Percentiles rank a stretch among this genome's conserved stretches.
Conservation (phyloP, 2,888 invertebrate genomes). For the Allophyes oxyacanthae region DNA sequence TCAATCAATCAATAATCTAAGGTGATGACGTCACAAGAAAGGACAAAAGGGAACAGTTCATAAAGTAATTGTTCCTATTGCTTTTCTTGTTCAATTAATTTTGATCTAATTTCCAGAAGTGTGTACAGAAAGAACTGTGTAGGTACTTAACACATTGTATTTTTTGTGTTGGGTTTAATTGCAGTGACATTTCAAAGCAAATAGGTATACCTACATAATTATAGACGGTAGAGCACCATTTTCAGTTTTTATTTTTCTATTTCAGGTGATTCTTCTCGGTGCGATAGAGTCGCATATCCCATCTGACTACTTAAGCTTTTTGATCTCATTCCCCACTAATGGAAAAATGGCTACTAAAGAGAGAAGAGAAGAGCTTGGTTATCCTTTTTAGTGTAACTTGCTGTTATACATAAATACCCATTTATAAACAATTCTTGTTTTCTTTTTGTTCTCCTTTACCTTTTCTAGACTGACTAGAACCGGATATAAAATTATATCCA, state of each 20-base stretch:
- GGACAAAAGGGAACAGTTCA: too few species aligned
- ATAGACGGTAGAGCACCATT: neutral
- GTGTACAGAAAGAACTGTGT: too few species aligned
- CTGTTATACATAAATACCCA: neutral
- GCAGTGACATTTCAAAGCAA: too few species aligned
- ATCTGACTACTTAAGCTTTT: constrained; percentile 90
- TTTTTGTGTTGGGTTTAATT: too few species aligned
- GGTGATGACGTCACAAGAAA: too few species aligned
- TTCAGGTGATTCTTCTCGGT: constrained; percentile 89
- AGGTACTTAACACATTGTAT: too few species aligned
- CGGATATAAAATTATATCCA: too few species aligned
- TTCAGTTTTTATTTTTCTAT: constrained; percentile 6
- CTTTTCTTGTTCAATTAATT: too few species aligned
- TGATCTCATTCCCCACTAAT: constrained; percentile 92
- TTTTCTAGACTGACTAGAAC: neutral
- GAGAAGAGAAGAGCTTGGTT: constrained; percentile 53
- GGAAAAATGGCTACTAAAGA: constrained; percentile 69
- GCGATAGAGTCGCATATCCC: constrained; percentile 93
- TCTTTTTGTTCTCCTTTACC: neutral
- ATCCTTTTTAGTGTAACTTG: constrained; percentile 52
- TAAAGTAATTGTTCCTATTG: too few species aligned
- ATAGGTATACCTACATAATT: too few species aligned
- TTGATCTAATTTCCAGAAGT: too few species aligned
- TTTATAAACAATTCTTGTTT: neutral
- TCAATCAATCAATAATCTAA: too few species aligned